Percentiles rank a stretch among this genome's conserved stretches.
phyloP scores from a whole-genome alignment of 1,140 invertebrate species.

The Ceratosolen fusciceps region DNA sequence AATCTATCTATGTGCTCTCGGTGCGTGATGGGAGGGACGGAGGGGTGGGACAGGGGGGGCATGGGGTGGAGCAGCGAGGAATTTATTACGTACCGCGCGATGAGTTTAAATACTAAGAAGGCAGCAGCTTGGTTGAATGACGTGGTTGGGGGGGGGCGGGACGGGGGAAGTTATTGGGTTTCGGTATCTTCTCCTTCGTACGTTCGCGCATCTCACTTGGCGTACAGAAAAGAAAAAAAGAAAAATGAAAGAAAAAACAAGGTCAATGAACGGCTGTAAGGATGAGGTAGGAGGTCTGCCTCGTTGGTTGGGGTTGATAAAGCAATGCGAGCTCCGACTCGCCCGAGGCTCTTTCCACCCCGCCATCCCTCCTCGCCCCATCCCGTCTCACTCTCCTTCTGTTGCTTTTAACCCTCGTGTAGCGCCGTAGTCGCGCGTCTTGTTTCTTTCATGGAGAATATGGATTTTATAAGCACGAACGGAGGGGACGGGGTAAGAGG shows the following conservation, averaged over 20 bases:
- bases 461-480: slow-evolving; percentile 47
- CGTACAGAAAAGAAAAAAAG: slow-evolving; percentile 6
- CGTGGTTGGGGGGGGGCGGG: no score
- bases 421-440: not conserved
- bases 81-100: no score
- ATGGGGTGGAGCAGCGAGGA: no score
- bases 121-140: no score
- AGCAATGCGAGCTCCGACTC: slow-evolving; percentile 22
- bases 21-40: no score
- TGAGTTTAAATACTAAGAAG: no score
- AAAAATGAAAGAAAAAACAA: not conserved
- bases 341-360: slow-evolving; percentile 22
- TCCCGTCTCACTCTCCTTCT: not conserved
- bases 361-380: no score
- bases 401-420: slow-evolving; percentile 15
- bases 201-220: not conserved
- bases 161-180: no score
- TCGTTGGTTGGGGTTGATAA: not conserved
- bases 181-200: not conserved
- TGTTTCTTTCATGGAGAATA: slow-evolving; percentile 42
- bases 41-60: no score
- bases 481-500: slow-evolving; percentile 3
- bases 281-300: not conserved
- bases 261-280: slow-evolving; percentile 25
- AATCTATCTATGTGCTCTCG: no score